Conservation (phyloP, 2,797 vertebrate genomes). For the Adrianichthys oophorus region DNA sequence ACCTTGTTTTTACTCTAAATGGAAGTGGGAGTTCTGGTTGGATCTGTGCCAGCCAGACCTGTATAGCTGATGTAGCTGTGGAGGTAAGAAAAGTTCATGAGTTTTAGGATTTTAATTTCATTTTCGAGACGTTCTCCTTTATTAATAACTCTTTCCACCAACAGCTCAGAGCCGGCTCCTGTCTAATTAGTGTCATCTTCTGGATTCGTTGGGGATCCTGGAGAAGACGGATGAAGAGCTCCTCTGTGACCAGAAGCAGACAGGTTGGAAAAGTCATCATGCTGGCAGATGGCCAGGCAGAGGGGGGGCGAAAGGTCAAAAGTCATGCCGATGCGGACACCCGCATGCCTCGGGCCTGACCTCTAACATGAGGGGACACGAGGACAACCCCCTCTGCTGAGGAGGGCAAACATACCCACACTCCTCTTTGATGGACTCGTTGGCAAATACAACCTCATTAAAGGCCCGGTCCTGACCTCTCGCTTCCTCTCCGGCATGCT, state of each 20-base stretch:
- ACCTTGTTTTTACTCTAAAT: conserved; percentile 8
- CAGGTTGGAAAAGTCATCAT: conserved; percentile 37
- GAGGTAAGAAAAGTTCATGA: conserved; percentile 6
- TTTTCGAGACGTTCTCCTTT: conserved; percentile 9
- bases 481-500: conserved; percentile 46
- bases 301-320: conserved; percentile 41
- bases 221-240: conserved; percentile 16
- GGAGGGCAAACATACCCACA: conserved; percentile 1
- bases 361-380: conserved; percentile 47
- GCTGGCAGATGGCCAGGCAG: conserved; percentile 32
- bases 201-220: conserved; percentile 27
- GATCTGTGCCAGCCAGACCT: conserved; percentile 1
- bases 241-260: conserved; percentile 14
- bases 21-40: not conserved
- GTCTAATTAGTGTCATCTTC: conserved; percentile 42
- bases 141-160: conserved; percentile 38
- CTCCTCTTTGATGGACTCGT: conserved; percentile 9
- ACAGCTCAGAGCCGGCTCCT: conserved; percentile 24
- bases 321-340: conserved; percentile 52
- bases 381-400: conserved; percentile 46
- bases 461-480: conserved; percentile 35
- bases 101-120: conserved; percentile 14
- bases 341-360: conserved; percentile 61
- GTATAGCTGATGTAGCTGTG: conserved; percentile 4
- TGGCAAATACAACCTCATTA: conserved; percentile 24